Evolutionary conservation across 2,113 vertebrate genomes (phyloP), one percentile per base, ranked within the genome.

Genomic region (Sphaerodactylus townsendi): DNA sequence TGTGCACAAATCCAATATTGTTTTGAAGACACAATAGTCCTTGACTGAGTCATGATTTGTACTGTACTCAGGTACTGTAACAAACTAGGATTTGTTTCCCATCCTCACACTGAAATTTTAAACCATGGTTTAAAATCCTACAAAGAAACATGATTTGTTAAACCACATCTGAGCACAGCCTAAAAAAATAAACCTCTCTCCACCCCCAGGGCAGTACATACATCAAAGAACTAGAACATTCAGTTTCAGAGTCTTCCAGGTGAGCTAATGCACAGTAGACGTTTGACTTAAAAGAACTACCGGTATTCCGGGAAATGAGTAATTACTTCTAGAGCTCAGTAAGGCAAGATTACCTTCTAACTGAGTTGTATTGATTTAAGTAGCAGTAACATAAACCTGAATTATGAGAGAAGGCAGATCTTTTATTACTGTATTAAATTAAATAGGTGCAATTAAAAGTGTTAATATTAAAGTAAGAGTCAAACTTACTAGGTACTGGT

Each of bases 401-500:
- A 9, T 69, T 81, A 33, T 33, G 33, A 50, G n/a, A 11, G 46
- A 7, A 19, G 68, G 44, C 64, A 50, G 35, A 80, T 50, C 77
- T 50, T 41, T 73, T 73, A 37, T 56, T 53, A 37, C 9, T 53
- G n/a, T 75, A 53, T 37, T 25, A 7, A 1, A 83, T 13, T 53
- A 64, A 79, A 44, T 86, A 68, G 19, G 3, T 84, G 46, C 88
- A 84, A 23, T 70, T 84, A 0, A 75, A 5, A 19, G 19, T 46
- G 76, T 3, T 11, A 73, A 41, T 75, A 59, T 87, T 84, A 3
- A 80, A 86, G 50, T 10, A 89, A 87, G 56, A 19, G 69, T 15
- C 41, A 48, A 44, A 93, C 97, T 94, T 94, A 99, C 98, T 95
- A 97, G 97, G 89, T 96, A 99, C 86, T 95, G 98, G 92, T 99